Percentiles rank a stretch among this genome's conserved stretches.
Conservation (phyloP, 2,797 vertebrate species). For the Propithecus deckenii region DNA sequence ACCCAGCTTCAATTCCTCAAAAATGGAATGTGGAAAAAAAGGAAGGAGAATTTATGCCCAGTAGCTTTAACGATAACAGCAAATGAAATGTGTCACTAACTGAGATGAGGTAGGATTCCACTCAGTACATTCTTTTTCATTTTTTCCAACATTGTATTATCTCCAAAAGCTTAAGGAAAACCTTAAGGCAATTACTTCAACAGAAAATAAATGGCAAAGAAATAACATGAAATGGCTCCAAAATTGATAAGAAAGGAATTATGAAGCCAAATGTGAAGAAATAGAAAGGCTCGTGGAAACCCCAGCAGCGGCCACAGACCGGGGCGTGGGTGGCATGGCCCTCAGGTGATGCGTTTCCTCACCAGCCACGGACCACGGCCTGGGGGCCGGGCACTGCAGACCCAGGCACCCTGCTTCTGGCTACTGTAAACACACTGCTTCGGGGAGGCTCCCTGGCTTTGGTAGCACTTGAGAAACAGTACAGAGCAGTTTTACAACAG, state of each 20-base stretch:
- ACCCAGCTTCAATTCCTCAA: not conserved
- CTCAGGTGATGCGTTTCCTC: too few relatives aligned
- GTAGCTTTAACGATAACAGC: not conserved
- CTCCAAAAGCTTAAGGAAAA: not conserved
- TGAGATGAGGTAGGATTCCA: not conserved
- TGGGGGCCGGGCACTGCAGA: too few relatives aligned
- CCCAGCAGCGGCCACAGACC: too few relatives aligned
- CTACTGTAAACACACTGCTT: fast-evolving
- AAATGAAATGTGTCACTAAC: not conserved
- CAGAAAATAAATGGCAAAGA: not conserved
- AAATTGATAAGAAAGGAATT: not conserved
- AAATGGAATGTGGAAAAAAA: not conserved
- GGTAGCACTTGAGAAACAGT: not conserved
- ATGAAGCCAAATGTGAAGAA: not conserved
- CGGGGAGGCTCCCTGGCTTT: not conserved
- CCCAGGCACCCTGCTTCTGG: not conserved
- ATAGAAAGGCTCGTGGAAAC: not conserved
- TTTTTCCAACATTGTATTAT: not conserved
- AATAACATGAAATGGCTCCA: not conserved
- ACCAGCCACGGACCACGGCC: too few relatives aligned
- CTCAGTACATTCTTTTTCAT: not conserved
- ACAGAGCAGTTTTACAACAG: not conserved
- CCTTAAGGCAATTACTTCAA: not conserved
- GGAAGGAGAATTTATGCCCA: not conserved
- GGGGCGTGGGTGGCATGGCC: too few relatives aligned